Conservation (phyloP, 2,113 vertebrate species). For the Serilophus lunatus region DNA sequence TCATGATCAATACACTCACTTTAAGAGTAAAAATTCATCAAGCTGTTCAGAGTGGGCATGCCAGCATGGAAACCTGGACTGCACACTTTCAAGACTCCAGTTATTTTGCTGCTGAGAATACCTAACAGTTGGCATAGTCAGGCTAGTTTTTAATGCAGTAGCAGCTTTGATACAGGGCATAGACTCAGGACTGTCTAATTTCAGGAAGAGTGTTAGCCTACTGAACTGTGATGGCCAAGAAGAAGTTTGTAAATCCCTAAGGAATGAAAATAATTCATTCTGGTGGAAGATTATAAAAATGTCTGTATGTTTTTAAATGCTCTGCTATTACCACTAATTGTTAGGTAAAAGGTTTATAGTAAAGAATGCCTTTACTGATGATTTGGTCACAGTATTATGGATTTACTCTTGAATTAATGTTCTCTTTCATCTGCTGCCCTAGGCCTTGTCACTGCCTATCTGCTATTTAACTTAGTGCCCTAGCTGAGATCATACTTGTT, state of each 20-base stretch:
- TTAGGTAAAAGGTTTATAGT: not conserved
- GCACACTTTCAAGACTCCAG: not conserved
- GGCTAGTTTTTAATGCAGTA: not conserved
- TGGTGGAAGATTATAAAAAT: not conserved
- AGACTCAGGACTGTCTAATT: not conserved
- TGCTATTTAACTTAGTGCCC: not conserved
- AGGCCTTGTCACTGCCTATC: not conserved
- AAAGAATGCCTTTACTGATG: not conserved
- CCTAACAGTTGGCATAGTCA: not conserved
- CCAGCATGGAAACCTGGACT: not conserved
- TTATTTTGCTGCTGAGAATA: not conserved
- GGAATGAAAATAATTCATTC: not conserved
- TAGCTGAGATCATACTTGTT: not conserved
- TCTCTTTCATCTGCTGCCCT: not conserved
- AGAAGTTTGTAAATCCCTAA: not conserved
- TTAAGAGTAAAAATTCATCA: not conserved
- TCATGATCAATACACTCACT: not conserved
- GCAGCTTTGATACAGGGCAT: not conserved
- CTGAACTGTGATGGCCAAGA: not conserved
- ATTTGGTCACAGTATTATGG: not conserved
- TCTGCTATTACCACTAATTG: slow-evolving; percentile 8
- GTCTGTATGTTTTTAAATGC: not conserved
- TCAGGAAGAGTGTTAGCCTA: not conserved
- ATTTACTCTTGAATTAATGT: not conserved
- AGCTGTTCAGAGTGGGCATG: not conserved